Base-by-base conservation (phyloP, 2,888 invertebrate species). In the Caenorhabditis sp. region DNA sequence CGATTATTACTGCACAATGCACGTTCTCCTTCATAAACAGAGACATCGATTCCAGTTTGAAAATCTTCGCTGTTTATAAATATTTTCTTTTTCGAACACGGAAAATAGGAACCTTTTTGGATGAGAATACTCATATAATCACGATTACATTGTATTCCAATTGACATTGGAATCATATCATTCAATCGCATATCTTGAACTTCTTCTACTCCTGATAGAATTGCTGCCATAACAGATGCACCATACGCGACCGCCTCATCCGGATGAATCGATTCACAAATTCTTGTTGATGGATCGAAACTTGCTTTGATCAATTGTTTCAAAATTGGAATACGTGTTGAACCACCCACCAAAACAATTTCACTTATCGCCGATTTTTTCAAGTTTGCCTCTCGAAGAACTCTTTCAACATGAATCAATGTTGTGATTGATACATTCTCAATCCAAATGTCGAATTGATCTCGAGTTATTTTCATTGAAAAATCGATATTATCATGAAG, bases 191-290 rank as follows among this genome's bases (percentile, higher is more conserved):
- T 67, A 50, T 75, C 69, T 60, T 75, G 69, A 10, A 75, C 66
- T 21, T 75, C 75, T 50, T 75, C 75, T 0, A 64, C 75, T 1
- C 74, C 72, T 23, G 78, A 72, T n/a, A 83, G 63, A 49, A 83
- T 78, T 27, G 83, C 97, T 87, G 95, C 97, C 90, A 97, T 96
- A 6, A 97, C 96, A 78, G 97, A 97, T 43, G 97, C 97, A 86
- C 97, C 97, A 88, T 95, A 97, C 58, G 97, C 97, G 66, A 97
- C 97, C 83, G 97, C 97, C 89, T 97, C 97, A 89, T 75, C 75
- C 10, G 75, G 99, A 97, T 63, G 97, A 97, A 90, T 99, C 97
- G 89, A 99, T 79, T 63, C 78, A 70, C 69, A 77, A 14, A 74
- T 69, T 31, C 36, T 62, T 24, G 78, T 83, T 61, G 37, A 77